Evolutionary conservation across 2,113 vertebrate species (phyloP).

Genomic region (Vireo altiloquus): DNA sequence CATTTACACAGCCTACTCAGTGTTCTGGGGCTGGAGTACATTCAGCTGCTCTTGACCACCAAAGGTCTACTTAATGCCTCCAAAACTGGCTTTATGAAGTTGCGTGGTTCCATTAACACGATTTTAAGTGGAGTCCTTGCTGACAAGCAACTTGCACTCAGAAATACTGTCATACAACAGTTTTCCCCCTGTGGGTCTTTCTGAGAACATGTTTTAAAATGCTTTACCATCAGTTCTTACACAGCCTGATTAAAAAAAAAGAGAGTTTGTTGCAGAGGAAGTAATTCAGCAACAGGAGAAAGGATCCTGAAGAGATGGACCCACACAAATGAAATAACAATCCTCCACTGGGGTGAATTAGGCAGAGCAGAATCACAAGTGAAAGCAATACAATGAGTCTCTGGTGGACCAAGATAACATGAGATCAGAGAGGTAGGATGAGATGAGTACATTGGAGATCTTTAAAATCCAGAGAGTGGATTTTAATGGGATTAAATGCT

Average conservation of each 20-base stretch:
- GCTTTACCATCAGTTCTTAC: not conserved
- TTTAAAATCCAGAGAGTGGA: not conserved
- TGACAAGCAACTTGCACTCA: not conserved
- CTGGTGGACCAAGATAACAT: not conserved
- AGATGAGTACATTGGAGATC: not conserved
- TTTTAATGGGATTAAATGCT: slow-evolving; percentile 1
- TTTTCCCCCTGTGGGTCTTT: not conserved
- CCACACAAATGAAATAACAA: not conserved
- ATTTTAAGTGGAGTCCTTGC: not conserved
- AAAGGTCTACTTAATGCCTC: not conserved
- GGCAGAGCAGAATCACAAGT: not conserved
- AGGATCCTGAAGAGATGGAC: not conserved
- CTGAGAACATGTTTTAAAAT: not conserved
- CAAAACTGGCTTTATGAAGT: not conserved
- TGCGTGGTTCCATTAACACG: not conserved
- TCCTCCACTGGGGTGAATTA: not conserved
- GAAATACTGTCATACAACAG: not conserved
- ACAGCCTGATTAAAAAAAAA: not conserved
- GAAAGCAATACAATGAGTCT: not conserved
- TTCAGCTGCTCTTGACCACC: slow-evolving; percentile 9
- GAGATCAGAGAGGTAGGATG: not conserved
- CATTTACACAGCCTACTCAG: slow-evolving; percentile 22
- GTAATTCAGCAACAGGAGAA: not conserved
- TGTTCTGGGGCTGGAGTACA: not conserved
- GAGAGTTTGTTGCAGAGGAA: not conserved